Evolutionary conservation across 23 tunicate species (phyloP).

Genomic region (Pegea sp.): DNA sequence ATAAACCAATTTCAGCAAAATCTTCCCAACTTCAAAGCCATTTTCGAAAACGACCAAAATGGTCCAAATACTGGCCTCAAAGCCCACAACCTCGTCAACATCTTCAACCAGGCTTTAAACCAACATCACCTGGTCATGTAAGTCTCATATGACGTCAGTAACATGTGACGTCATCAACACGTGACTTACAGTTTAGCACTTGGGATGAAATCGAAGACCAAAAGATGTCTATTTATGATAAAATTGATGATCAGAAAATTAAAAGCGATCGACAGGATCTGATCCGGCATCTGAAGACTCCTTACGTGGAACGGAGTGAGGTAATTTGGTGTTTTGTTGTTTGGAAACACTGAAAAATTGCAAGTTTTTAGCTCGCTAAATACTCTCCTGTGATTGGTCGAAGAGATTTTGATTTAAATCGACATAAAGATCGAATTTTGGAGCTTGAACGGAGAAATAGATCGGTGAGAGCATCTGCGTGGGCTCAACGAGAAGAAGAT

Average conservation of each 20-base stretch:
- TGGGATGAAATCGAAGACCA: conserved; percentile 50
- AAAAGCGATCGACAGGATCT: conserved; percentile 37
- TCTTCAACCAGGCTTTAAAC: conserved; percentile 30
- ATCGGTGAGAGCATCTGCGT: conserved; percentile 7
- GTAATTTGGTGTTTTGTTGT: conserved; percentile 6
- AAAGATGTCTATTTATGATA: conserved; percentile 14
- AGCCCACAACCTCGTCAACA: conserved; percentile 79
- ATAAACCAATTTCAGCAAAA: too few species aligned
- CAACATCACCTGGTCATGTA: conserved; percentile 33
- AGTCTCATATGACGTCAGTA: background rate
- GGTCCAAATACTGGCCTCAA: conserved; percentile 94
- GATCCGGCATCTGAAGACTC: conserved; percentile 41
- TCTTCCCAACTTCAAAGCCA: too few species aligned
- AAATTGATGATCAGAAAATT: conserved; percentile 2
- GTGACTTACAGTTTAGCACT: conserved; percentile 30
- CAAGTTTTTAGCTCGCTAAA: conserved; percentile 7
- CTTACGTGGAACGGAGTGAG: conserved; percentile 43
- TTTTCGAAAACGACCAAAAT: conserved; percentile 59
- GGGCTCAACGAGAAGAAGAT: conserved; percentile 14
- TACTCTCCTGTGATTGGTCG: conserved; percentile 19
- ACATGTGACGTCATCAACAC: background rate
- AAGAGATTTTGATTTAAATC: conserved; percentile 5
- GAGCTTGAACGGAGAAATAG: conserved; percentile 28
- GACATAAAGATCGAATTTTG: conserved; percentile 11
- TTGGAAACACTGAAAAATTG: background rate